Conservation (phyloP, 2,888 invertebrate species). For the Orthosia gothica region DNA sequence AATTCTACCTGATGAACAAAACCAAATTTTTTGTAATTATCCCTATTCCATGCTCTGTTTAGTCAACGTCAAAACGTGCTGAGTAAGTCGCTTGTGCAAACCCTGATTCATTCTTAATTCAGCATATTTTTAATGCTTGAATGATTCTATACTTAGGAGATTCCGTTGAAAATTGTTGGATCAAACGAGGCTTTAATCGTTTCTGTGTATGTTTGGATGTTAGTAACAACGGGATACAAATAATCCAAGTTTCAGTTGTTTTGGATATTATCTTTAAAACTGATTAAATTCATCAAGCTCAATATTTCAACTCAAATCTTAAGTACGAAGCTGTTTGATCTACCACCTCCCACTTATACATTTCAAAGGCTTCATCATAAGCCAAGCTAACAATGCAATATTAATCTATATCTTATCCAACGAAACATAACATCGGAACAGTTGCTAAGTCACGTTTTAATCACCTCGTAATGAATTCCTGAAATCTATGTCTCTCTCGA, state of each 20-base stretch:
- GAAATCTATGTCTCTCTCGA: constrained; percentile 33
- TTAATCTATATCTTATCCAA: constrained; percentile 18
- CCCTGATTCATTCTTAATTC: constrained; percentile 3
- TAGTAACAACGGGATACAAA: neutral
- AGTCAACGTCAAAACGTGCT: constrained; percentile 23
- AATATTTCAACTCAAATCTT: no score
- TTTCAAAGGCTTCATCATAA: neutral
- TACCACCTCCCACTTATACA: neutral
- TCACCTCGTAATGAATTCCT: constrained; percentile 46
- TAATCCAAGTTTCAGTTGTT: neutral
- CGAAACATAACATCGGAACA: constrained; percentile 12
- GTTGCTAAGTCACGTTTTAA: constrained; percentile 34
- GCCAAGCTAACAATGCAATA: neutral
- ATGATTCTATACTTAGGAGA: neutral
- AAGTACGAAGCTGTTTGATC: neutral
- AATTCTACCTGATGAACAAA: no score
- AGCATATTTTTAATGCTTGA: neutral
- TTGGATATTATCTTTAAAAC: no score
- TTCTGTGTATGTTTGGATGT: neutral
- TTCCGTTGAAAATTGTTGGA: neutral
- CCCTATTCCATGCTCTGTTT: neutral
- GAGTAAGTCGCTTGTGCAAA: constrained; percentile 15
- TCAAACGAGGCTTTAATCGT: neutral
- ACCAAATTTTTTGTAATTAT: no score
- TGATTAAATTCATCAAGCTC: no score